Base-by-base conservation (phyloP, 2,888 invertebrate genomes). In the Cephus spinipes region DNA sequence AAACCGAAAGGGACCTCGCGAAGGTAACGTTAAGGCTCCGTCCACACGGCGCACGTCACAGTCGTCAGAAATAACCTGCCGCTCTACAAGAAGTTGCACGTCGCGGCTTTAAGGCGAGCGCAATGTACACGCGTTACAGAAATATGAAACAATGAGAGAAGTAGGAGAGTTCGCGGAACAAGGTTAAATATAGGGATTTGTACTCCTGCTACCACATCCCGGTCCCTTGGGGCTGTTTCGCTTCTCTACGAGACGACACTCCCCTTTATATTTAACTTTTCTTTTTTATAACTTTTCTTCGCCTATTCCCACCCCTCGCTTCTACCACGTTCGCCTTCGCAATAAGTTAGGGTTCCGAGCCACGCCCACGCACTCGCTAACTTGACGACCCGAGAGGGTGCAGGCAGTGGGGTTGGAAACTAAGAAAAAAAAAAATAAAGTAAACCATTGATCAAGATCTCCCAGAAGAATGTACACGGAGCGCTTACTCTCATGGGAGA, bases 121-220 rank as follows among this genome's bases (percentile, higher is more conserved):
- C 23, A 9, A 55, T 9, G 40, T 75, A 55, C 75, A 15, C 40
- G 36, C 68, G 15, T 23, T 31, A 33, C 75, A n/a, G 23, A 75
- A 36, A 74, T 74, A 74, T 74, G 74, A 68, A 73, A 36, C 74
- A 36, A 74, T 36, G 36, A 34, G 34, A 74, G 36, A 35, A 68
- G 33, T 74, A 71, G 71, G 12, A 32, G 32, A 31, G 11, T 71
- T 71, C 71, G 11, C 12, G 31, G 71, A 71, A 71, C 71, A 32
- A 30, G 71, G 32, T 32, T 71, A 71, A 71, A 71, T 71, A 71
- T 71, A 71, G 71, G 31, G 32, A 71, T 1, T 1, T 69, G 69
- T 33, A 32, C 71, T 71, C 31, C 15, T 71, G 71, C 12, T 76
- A 40, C 40, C 23, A 1, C 23, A 2, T 55, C 40, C 23, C 40